A percentile compares a stretch with the other conserved stretches of the same genome.
These are phyloP conservation scores for Nezara viridula DNA, from an alignment of 2,888 invertebrate species.

Conservation along the genomic window DNA sequence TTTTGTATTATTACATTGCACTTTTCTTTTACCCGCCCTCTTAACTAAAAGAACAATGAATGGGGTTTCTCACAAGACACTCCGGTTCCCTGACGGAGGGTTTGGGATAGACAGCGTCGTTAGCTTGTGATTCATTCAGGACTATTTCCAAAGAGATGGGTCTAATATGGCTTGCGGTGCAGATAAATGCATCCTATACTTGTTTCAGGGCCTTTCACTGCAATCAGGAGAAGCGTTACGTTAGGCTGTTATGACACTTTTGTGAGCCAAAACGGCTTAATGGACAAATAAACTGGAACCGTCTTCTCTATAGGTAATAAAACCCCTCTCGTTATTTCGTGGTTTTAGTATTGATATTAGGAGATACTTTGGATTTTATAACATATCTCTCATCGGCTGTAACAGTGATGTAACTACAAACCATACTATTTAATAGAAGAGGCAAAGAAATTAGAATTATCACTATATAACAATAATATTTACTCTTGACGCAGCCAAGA, in stretches of 20 bases:
- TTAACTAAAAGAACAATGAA: background rate
- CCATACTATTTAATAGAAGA: no score
- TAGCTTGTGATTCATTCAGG: background rate
- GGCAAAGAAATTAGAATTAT: no score
- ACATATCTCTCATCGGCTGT: no score
- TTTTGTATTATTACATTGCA: background rate
- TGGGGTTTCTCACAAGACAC: background rate
- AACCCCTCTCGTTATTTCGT: background rate
- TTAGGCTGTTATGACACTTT: slow-evolving; percentile 1
- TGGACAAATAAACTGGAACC: slow-evolving; percentile 12
- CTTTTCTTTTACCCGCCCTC: background rate
- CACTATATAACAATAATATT: no score
- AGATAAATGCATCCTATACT: slow-evolving; percentile 14
- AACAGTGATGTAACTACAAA: no score
- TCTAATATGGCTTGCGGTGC: background rate
- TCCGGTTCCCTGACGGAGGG: background rate
- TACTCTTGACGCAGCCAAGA: no score
- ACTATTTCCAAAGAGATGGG: background rate
- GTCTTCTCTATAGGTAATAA: background rate
- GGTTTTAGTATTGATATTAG: background rate
- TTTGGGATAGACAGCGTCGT: background rate
- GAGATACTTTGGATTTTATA: no score
- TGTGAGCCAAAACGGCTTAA: background rate
- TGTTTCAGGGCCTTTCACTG: slow-evolving; percentile 4
- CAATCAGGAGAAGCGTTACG: slow-evolving; percentile 1